phyloP scores from a whole-genome alignment of 2,113 vertebrate species.

The Pardalotus punctatus region DNA sequence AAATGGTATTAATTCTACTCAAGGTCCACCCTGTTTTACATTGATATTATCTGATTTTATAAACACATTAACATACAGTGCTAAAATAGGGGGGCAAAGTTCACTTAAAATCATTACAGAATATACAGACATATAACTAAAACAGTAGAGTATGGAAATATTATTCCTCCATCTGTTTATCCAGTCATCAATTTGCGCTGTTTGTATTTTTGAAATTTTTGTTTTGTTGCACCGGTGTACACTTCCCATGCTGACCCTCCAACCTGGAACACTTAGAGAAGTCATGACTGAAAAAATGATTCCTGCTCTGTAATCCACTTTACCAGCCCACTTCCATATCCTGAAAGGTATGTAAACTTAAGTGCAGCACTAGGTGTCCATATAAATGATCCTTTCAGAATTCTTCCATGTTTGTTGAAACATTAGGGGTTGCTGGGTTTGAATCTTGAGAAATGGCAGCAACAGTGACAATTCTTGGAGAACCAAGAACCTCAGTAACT shows the following conservation, averaged over 20 bases:
- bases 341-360: slow-evolving; percentile 79
- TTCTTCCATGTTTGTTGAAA: slow-evolving; percentile 94
- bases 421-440: slow-evolving; percentile 91
- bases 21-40: slow-evolving; percentile 68
- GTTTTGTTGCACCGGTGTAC: slow-evolving; percentile 66
- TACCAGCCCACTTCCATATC: slow-evolving; percentile 78
- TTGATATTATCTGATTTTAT: slow-evolving; percentile 58
- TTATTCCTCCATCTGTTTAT: slow-evolving; percentile 70
- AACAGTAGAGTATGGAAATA: slow-evolving; percentile 73
- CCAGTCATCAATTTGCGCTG: slow-evolving; percentile 69
- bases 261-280: slow-evolving; percentile 69
- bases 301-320: slow-evolving; percentile 77
- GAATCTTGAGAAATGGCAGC: slow-evolving; percentile 95
- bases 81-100: slow-evolving; percentile 60
- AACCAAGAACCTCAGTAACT: slow-evolving; percentile 86
- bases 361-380: slow-evolving; percentile 79
- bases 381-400: slow-evolving; percentile 76
- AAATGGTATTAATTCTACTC: slow-evolving; percentile 59
- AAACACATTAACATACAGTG: slow-evolving; percentile 67
- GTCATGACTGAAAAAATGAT: slow-evolving; percentile 70
- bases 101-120: slow-evolving; percentile 82
- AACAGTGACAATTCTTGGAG: slow-evolving; percentile 94
- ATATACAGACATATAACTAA: slow-evolving; percentile 85
- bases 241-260: slow-evolving; percentile 70
- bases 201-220: slow-evolving; percentile 68